Percentiles rank a stretch among this genome's conserved stretches.
Evolutionary conservation across 2,113 vertebrate species (phyloP).

Genomic region (Podocnemis expansa): DNA sequence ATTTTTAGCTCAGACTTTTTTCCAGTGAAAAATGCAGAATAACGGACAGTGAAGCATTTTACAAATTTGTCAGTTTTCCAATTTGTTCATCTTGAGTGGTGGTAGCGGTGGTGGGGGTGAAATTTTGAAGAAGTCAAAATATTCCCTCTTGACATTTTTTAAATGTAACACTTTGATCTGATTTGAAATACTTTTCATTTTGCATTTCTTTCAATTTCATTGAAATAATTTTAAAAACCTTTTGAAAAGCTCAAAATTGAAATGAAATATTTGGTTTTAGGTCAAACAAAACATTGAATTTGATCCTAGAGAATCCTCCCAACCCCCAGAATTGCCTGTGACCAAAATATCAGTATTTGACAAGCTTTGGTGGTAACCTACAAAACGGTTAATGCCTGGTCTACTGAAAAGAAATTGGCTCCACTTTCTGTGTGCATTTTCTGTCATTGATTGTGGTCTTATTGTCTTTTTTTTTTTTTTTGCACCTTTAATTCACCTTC

Average conservation of each 20-base stretch:
- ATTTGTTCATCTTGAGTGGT: neutral
- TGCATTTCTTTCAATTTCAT: neutral
- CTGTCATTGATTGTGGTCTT: neutral
- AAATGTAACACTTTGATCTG: neutral
- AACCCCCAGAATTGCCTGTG: neutral
- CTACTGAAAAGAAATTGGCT: no score
- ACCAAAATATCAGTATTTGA: neutral
- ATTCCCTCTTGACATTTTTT: neutral
- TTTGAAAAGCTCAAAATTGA: neutral
- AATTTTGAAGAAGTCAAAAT: neutral
- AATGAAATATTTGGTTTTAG: neutral
- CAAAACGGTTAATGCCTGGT: neutral
- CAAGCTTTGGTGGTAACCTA: neutral
- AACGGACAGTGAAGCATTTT: neutral
- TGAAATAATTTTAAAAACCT: neutral
- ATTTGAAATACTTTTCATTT: neutral
- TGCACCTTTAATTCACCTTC: constrained; percentile 17
- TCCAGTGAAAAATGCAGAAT: neutral
- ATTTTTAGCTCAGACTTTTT: neutral
- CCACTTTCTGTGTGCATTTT: neutral
- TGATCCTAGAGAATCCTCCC: neutral
- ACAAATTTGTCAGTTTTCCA: neutral
- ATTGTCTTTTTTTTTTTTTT: constrained; percentile 29
- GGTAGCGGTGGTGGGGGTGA: no score
- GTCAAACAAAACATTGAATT: neutral